Base-by-base conservation (phyloP, 2,888 invertebrate species). In the Myathropa florea region DNA sequence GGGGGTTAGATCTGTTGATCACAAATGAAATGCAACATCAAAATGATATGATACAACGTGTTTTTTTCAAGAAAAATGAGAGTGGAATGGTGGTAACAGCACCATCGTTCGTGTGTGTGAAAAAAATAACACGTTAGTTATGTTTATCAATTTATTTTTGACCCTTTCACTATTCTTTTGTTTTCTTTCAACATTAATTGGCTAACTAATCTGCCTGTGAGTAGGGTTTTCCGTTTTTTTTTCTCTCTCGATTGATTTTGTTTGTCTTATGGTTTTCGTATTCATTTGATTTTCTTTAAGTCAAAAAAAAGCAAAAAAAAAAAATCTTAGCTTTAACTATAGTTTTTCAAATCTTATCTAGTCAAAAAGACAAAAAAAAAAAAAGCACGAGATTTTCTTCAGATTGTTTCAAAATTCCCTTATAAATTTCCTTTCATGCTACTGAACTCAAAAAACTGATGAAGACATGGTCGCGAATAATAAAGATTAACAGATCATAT, bases 391-490 rank as follows among this genome's bases (percentile, higher is more conserved):
- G 4, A 4, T 30, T 30, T 4, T 46, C 46, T 46, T 9, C n/a
- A 53, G 21, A 53, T 28, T 67, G 53, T 67, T 67, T 67, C 67
- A 67, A 67, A 67, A 55, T 67, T 53, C 4, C 67, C n/a, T 18
- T 55, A 53, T 63, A 28, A 53, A 67, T 67, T 67, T 67, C 28
- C 53, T 67, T 67, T 67, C 53, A 67, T 67, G 67, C 67, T 55
- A 67, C 67, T 67, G 67, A 67, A 55, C 67, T 67, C 21, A 67
- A 53, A 67, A 53, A 53, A 4, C 4, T 67, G 21, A 53, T 65
- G 65, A 28, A 53, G 53, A 12, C 21, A 10, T 67, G 28, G 9
- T 30, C 53, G 18, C 4, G 21, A 18, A 67, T 67, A 12, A 67
- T 67, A 30, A 23, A 55, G 33, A 68, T 68, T 36, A 57, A 68